phyloP scores from a whole-genome alignment of 2,797 vertebrate species.

The Garrulus glandarius region DNA sequence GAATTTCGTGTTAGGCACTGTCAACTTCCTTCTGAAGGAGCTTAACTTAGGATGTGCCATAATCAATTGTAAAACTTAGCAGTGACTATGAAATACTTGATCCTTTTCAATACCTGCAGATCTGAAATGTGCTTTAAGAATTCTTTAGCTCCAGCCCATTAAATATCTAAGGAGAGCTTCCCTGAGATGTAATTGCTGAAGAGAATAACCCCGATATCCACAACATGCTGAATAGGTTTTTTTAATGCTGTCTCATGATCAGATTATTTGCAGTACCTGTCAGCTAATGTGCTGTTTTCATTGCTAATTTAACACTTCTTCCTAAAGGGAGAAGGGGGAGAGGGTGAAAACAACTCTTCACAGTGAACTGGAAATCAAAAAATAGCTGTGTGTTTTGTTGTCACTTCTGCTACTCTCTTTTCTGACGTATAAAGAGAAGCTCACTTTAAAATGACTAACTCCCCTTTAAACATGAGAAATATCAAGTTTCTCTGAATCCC shows the following conservation, averaged over 20 bases:
- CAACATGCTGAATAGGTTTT: background rate
- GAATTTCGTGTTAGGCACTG: background rate
- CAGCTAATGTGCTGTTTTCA: conserved; percentile 41
- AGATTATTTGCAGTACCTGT: conserved; percentile 50
- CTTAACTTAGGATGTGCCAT: background rate
- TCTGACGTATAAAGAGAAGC: background rate
- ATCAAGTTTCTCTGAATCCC: background rate
- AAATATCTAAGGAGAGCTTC: background rate
- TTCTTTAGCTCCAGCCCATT: background rate
- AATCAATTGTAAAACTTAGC: conserved; percentile 15
- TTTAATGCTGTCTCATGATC: conserved; percentile 56
- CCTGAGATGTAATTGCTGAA: background rate
- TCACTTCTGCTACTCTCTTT: conserved; percentile 26
- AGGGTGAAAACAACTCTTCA: conserved; percentile 26
- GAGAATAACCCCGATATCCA: background rate
- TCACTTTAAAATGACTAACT: conserved; percentile 4
- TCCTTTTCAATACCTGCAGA: background rate
- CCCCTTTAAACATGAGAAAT: conserved; percentile 19
- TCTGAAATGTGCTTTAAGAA: conserved; percentile 6
- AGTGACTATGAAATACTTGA: background rate
- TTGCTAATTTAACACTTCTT: conserved; percentile 57
- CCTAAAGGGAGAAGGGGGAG: conserved; percentile 2
- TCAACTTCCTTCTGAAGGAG: background rate
- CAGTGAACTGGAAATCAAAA: conserved; percentile 39
- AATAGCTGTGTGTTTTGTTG: conserved; percentile 23